Percentiles rank a stretch among this genome's conserved stretches.
Evolutionary conservation across 2,113 vertebrate genomes (phyloP).

Genomic region (Equus quagga): DNA sequence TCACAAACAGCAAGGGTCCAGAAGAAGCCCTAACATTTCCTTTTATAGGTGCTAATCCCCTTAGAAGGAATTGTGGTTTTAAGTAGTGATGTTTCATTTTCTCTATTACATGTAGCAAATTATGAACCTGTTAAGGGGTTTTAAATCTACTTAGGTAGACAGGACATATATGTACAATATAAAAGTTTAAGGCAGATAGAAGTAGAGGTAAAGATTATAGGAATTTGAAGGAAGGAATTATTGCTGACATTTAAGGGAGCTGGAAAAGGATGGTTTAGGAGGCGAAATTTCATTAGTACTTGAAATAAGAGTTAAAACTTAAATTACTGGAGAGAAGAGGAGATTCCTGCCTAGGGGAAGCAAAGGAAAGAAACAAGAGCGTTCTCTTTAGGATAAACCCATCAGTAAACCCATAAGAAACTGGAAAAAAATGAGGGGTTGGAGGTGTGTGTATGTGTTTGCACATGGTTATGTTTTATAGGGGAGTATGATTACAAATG

Average conservation of each 20-base stretch:
- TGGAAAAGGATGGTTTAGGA: not conserved
- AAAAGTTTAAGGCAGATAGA: not conserved
- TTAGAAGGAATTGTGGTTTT: not conserved
- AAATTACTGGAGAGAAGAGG: not conserved
- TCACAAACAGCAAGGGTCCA: not conserved
- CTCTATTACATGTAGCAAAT: not conserved
- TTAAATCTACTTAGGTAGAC: not conserved
- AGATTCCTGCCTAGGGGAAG: not conserved
- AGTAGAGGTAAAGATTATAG: not conserved
- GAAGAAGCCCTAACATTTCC: not conserved
- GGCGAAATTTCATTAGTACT: not conserved
- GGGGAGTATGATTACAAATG: not conserved
- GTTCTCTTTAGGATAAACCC: not conserved
- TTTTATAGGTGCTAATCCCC: not conserved
- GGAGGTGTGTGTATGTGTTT: not conserved
- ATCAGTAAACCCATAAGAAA: not conserved
- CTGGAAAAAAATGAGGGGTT: not conserved
- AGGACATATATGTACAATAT: not conserved
- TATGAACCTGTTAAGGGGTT: not conserved
- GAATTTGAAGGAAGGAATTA: not conserved
- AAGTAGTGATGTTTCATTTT: conserved; percentile 31
- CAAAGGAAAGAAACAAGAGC: not conserved
- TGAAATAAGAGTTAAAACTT: not conserved
- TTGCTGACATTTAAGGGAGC: not conserved
- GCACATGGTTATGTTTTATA: not conserved